Evolutionary conservation across 2,888 invertebrate species (phyloP).

Genomic region (Cheilosia variabilis): DNA sequence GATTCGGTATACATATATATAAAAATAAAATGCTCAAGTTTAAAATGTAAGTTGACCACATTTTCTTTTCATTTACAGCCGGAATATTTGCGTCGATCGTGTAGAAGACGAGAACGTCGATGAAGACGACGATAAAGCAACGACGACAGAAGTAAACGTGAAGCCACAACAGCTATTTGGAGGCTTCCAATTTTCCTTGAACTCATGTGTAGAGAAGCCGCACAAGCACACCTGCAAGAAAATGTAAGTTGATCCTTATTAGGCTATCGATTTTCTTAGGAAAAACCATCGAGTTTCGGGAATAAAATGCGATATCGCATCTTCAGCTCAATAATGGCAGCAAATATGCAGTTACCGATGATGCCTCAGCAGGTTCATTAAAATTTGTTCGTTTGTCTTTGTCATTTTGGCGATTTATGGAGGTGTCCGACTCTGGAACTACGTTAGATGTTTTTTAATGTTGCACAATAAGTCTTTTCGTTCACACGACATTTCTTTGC

Average conservation of each 20-base stretch:
- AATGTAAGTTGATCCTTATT: conserved; percentile 80
- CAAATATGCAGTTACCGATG: background rate
- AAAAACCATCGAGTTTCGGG: conserved; percentile 4
- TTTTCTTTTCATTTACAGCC: conserved; percentile 82
- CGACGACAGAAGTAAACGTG: conserved; percentile 34
- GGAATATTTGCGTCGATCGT: conserved; percentile 87
- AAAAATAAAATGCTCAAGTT: conserved; percentile 1
- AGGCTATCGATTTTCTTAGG: background rate
- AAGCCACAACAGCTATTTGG: conserved; percentile 77
- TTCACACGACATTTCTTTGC: conserved; percentile 26
- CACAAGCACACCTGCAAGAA: conserved; percentile 83
- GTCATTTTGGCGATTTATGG: conserved; percentile 9
- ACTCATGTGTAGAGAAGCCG: conserved; percentile 83
- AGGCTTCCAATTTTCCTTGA: conserved; percentile 82
- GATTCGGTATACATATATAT: background rate
- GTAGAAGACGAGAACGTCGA: conserved; percentile 82
- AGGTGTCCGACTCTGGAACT: background rate
- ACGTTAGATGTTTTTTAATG: conserved; percentile 1
- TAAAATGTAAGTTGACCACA: conserved; percentile 3
- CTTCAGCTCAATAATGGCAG: background rate
- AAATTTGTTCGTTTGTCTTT: background rate
- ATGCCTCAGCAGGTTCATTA: background rate
- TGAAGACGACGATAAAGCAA: conserved; percentile 76
- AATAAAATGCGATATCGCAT: conserved; percentile 3
- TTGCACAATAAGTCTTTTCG: conserved; percentile 3